phyloP scores from a whole-genome alignment of 2,113 vertebrate species.

The Paratilapia polleni region DNA sequence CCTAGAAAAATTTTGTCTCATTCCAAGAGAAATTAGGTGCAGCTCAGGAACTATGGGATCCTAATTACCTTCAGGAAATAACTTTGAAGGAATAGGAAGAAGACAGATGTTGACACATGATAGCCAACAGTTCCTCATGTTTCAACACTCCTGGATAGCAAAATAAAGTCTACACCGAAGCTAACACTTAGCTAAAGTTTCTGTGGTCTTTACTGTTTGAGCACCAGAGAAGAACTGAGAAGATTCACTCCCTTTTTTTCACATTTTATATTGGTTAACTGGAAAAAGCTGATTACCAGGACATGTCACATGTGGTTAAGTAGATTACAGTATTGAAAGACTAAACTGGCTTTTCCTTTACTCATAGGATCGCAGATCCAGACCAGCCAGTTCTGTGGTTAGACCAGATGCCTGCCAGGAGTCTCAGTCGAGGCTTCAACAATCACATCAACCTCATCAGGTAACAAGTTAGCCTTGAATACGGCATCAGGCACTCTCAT shows the following conservation, averaged over 20 bases:
- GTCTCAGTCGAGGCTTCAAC: conserved; percentile 96
- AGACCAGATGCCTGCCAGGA: conserved; percentile 96
- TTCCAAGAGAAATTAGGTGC: neutral
- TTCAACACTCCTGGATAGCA: neutral
- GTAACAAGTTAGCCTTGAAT: conserved; percentile 59
- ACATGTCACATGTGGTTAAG: no score
- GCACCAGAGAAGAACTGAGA: neutral
- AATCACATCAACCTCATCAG: conserved; percentile 98
- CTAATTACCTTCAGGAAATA: conserved; percentile 19
- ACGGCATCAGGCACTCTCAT: neutral
- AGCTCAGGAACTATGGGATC: neutral
- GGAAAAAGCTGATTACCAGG: no score
- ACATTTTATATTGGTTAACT: neutral
- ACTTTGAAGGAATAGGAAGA: neutral
- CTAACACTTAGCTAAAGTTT: neutral
- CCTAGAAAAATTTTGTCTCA: neutral
- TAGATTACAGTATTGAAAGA: neutral
- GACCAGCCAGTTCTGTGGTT: conserved; percentile 98
- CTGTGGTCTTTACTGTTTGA: neutral
- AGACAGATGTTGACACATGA: neutral
- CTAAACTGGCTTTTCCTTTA: conserved; percentile 3
- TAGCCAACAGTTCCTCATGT: neutral
- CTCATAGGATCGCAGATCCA: conserved; percentile 91
- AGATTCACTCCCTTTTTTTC: neutral
- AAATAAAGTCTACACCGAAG: neutral